These are phyloP conservation scores for Dendrolimus houi DNA, from an alignment of 2,888 invertebrate genomes.

Conservation along the genomic window DNA sequence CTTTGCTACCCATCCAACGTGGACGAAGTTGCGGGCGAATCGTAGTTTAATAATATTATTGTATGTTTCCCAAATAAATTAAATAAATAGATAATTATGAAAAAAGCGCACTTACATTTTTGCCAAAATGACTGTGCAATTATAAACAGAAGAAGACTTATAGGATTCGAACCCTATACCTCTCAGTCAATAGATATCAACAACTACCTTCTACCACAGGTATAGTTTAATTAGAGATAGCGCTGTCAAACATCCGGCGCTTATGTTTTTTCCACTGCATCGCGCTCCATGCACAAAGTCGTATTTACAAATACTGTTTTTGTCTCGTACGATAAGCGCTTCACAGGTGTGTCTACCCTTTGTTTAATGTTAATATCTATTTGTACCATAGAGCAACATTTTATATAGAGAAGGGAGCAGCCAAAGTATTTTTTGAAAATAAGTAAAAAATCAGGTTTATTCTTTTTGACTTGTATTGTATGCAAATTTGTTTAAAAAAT, in stretches of 20 bases:
- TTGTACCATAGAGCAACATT: neutral
- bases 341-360: neutral
- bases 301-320: neutral
- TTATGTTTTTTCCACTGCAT: conserved; percentile 21
- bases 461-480: too few relatives aligned
- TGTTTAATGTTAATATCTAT: neutral
- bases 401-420: too few relatives aligned
- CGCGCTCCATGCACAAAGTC: conserved; percentile 7
- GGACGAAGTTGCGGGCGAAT: too few relatives aligned
- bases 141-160: neutral
- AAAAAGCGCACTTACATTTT: too few relatives aligned
- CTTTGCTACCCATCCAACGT: too few relatives aligned
- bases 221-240: conserved; percentile 20
- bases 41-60: too few relatives aligned
- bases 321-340: neutral
- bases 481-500: too few relatives aligned
- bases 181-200: neutral
- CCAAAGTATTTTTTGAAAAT: too few relatives aligned
- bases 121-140: too few relatives aligned
- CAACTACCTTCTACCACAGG: neutral
- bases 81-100: too few relatives aligned
- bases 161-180: neutral
- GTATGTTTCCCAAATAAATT: too few relatives aligned
- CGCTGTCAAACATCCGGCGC: conserved; percentile 32
- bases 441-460: too few relatives aligned